Evolutionary conservation across 2,797 vertebrate species (phyloP).

Genomic region (Ceyx erithaca): DNA sequence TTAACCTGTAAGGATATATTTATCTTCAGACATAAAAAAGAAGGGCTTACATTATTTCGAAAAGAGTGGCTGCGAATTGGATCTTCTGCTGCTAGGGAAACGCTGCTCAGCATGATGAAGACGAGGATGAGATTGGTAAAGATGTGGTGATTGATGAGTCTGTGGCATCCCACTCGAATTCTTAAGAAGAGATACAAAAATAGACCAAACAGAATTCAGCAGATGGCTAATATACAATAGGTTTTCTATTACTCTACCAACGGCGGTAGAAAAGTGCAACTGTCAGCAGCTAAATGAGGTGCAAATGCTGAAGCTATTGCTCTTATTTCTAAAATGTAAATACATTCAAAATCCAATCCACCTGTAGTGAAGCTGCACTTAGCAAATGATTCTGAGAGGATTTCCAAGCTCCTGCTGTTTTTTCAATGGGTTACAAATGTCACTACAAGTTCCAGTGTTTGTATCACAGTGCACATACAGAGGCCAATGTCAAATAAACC

Average conservation of each 20-base stretch:
- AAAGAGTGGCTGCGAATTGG: conserved; percentile 96
- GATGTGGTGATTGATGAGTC: conserved; percentile 96
- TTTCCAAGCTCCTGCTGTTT: neutral
- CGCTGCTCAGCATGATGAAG: conserved; percentile 99
- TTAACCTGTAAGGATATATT: neutral
- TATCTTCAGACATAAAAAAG: conserved; percentile 5
- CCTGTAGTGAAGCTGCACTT: neutral
- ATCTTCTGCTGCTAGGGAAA: conserved; percentile 96
- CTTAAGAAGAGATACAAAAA: conserved; percentile 76
- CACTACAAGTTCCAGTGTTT: neutral
- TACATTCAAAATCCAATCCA: neutral
- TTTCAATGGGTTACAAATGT: neutral
- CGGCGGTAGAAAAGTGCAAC: neutral
- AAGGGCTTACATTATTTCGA: conserved; percentile 92
- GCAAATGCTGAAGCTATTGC: neutral
- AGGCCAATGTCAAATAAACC: neutral
- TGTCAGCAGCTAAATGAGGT: neutral
- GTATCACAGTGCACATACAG: neutral
- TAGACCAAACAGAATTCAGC: neutral
- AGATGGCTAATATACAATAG: neutral
- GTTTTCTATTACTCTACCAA: conserved; percentile 16
- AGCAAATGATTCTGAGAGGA: neutral
- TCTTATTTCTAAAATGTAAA: neutral
- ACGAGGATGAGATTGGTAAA: conserved; percentile 99
- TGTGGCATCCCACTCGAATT: conserved; percentile 95